phyloP scores from a whole-genome alignment of 1,140 invertebrate species.

The Metopolophium dirhodum region DNA sequence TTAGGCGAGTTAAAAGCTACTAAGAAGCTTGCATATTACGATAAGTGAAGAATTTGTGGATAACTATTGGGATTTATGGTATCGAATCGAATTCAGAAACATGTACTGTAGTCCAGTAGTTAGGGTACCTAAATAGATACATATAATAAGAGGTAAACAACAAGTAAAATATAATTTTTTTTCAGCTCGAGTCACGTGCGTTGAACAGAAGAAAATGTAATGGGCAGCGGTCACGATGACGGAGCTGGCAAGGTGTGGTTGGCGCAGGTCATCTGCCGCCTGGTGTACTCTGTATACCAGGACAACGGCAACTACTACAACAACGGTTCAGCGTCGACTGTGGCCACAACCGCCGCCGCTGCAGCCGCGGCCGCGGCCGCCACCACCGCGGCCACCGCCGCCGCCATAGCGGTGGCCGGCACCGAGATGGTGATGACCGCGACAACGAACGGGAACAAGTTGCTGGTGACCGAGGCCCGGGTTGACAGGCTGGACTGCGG shows the following conservation, averaged over 20 bases:
- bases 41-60: too few species aligned
- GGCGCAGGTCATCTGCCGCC: conserved; percentile 54
- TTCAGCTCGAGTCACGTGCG: conserved; percentile 20
- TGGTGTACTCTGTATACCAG: conserved; percentile 40
- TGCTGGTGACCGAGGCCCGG: conserved; percentile 26
- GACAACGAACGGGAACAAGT: not conserved
- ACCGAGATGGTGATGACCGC: conserved; percentile 41
- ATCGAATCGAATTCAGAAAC: too few species aligned
- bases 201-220: conserved; percentile 52
- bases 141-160: not conserved
- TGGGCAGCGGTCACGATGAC: conserved; percentile 47
- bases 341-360: not conserved
- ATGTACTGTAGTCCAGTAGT: too few species aligned
- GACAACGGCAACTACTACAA: conserved; percentile 37
- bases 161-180: not conserved
- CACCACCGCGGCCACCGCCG: not conserved
- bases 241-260: conserved; percentile 52
- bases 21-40: too few species aligned
- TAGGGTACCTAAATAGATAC: not conserved
- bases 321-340: conserved; percentile 34
- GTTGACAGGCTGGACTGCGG: conserved; percentile 33
- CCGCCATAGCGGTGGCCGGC: not conserved
- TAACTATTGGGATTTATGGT: too few species aligned
- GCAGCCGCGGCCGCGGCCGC: not conserved
- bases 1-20: too few species aligned